Conservation (phyloP, 2,797 vertebrate species). For the Hipposideros larvatus region DNA sequence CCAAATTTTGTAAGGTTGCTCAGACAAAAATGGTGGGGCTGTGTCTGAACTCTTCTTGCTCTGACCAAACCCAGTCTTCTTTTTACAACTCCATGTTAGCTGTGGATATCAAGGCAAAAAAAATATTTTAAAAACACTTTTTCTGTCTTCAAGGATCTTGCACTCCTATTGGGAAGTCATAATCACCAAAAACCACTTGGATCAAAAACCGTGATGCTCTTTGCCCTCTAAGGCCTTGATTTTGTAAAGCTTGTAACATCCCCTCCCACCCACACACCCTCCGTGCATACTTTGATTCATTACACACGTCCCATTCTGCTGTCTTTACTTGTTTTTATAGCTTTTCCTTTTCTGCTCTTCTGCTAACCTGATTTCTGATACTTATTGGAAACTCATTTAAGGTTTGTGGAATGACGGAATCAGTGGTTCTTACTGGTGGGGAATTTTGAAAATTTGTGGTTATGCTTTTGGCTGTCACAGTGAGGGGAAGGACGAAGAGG, state of each 20-base stretch:
- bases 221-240: background rate
- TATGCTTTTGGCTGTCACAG: background rate
- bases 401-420: background rate
- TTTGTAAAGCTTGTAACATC: background rate
- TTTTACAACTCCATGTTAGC: background rate
- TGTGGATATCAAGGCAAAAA: rapidly evolving
- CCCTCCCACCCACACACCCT: background rate
- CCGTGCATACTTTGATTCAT: background rate
- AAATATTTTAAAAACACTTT: background rate
- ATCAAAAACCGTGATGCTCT: background rate
- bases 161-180: background rate
- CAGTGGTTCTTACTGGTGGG: background rate
- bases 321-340: background rate
- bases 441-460: background rate
- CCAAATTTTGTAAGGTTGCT: background rate
- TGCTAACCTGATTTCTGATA: background rate
- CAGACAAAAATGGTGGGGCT: background rate
- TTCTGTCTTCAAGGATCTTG: background rate
- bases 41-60: background rate
- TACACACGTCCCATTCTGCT: background rate
- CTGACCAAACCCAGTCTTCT: background rate
- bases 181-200: background rate
- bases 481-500: background rate
- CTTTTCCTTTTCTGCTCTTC: background rate
- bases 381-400: background rate